phyloP scores from a whole-genome alignment of 2,797 vertebrate genomes.

The Orestias chungarensis region DNA sequence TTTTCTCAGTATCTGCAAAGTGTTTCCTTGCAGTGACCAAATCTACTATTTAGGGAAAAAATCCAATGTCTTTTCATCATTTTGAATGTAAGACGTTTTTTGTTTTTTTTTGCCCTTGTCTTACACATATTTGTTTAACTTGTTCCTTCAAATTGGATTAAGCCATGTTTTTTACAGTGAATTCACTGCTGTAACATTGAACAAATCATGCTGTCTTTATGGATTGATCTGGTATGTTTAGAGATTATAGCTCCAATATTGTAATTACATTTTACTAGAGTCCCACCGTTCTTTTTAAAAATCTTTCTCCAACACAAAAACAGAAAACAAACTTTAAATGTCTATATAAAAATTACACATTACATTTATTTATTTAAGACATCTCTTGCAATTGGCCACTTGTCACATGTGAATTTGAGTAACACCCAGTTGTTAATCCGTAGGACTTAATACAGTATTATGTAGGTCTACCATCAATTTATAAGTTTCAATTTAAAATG shows the following conservation, averaged over 20 bases:
- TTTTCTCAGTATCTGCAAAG: not conserved
- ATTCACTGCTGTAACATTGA: not conserved
- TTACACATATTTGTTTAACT: not conserved
- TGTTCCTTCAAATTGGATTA: not conserved
- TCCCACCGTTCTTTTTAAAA: not conserved
- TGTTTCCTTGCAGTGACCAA: not conserved
- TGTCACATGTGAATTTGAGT: not conserved
- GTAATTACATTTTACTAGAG: not conserved
- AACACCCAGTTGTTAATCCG: not conserved
- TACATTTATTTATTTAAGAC: too few relatives aligned
- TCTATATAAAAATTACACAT: too few relatives aligned
- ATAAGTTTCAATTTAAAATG: too few relatives aligned
- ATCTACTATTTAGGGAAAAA: not conserved
- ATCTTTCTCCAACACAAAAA: not conserved
- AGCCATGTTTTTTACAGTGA: not conserved
- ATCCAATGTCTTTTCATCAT: not conserved
- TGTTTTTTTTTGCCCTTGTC: not conserved
- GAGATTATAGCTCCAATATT: not conserved
- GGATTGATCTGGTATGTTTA: too few relatives aligned
- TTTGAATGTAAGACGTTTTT: not conserved
- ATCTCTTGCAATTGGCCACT: too few relatives aligned
- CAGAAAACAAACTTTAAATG: not conserved
- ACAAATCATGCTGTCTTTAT: too few relatives aligned
- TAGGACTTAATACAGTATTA: too few relatives aligned
- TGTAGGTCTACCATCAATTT: too few relatives aligned